Conservation (phyloP, 2,113 vertebrate species). For the Festucalex cinctus region DNA sequence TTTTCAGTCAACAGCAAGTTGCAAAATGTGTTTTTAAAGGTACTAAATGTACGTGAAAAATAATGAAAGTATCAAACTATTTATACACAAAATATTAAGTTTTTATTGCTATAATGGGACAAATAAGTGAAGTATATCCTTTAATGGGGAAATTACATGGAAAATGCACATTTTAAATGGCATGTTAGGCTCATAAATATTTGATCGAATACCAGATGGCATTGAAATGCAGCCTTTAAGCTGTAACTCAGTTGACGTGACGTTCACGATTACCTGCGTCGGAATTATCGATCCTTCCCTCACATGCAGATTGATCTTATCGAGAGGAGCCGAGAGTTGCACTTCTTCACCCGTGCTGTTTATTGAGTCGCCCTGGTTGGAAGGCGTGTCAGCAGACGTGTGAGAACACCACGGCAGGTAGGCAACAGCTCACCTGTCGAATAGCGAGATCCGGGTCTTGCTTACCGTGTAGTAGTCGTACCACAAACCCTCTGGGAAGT, state of each 20-base stretch:
- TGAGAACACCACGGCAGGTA: neutral
- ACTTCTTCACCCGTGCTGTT: constrained; percentile 77
- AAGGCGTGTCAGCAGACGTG: neutral
- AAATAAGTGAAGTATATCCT: no score
- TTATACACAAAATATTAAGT: no score
- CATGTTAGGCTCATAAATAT: no score
- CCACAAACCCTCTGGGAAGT: constrained; percentile 80
- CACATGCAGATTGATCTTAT: constrained; percentile 84
- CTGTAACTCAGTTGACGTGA: neutral
- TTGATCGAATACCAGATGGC: no score
- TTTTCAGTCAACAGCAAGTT: no score
- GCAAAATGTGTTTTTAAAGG: no score
- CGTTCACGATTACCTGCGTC: constrained; percentile 76
- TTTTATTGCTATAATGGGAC: no score
- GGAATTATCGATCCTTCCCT: constrained; percentile 78
- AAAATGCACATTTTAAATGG: no score
- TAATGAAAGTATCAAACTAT: no score
- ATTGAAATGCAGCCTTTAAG: no score
- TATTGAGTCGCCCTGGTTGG: constrained; percentile 70
- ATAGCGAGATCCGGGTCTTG: neutral
- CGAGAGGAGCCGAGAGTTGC: constrained; percentile 74
- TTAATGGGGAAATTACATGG: no score
- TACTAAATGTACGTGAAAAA: no score
- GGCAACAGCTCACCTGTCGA: neutral
- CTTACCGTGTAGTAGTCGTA: constrained; percentile 84